Conservation (phyloP, 2,888 invertebrate genomes). For the Syrista parreyssii region DNA sequence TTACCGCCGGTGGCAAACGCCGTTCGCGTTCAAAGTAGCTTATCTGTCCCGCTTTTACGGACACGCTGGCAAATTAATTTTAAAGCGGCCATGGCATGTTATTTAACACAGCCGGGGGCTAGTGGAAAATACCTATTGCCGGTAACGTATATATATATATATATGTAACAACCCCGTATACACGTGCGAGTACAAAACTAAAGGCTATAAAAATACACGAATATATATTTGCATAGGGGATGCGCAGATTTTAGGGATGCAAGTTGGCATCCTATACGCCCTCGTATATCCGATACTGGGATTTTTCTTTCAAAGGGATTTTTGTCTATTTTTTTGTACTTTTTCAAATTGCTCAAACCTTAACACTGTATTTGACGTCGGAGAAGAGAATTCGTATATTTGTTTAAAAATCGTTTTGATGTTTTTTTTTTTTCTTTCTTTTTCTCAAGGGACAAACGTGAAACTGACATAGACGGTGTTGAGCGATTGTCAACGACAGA, state of each 20-base stretch:
- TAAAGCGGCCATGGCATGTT: background rate
- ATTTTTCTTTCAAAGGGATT: background rate
- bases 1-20: slow-evolving; percentile 4
- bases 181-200: background rate
- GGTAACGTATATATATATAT: background rate
- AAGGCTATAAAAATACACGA: background rate
- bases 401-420: background rate
- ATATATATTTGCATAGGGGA: background rate
- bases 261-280: background rate
- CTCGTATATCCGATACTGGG: background rate
- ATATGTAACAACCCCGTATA: background rate
- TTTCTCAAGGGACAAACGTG: background rate
- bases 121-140: background rate
- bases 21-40: slow-evolving; percentile 12
- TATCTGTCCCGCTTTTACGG: slow-evolving; percentile 5
- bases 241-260: background rate
- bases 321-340: background rate
- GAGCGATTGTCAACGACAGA: background rate
- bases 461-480: background rate
- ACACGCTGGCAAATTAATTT: slow-evolving; percentile 8
- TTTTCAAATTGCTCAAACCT: background rate
- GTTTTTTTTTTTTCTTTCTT: background rate
- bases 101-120: background rate
- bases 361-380: background rate
- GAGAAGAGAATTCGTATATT: background rate